These are phyloP conservation scores for Brachionus paranguensis DNA, from an alignment of 1,140 invertebrate species.

Conservation along the genomic window DNA sequence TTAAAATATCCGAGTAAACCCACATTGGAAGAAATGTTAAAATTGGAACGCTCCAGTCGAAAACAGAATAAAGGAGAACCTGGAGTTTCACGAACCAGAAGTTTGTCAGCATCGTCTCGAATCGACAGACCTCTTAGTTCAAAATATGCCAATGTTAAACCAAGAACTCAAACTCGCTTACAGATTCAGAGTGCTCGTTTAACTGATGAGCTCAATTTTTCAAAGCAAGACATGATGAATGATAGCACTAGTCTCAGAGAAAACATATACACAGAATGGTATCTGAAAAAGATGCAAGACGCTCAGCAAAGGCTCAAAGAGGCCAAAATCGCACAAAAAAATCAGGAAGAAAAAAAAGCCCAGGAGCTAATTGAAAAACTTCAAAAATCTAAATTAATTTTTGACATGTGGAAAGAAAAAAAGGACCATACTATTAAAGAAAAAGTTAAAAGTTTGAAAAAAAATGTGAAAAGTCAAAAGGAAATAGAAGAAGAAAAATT, in stretches of 20 bases:
- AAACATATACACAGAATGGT: constrained; percentile 20
- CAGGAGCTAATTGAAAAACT: constrained; percentile 22
- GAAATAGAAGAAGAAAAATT: constrained; percentile 19
- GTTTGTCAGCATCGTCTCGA: neutral
- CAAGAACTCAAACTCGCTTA: constrained; percentile 29
- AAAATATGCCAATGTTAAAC: constrained; percentile 27
- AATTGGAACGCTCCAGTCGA: neutral
- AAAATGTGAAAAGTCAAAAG: neutral
- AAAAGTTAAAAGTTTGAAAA: neutral
- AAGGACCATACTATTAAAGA: neutral
- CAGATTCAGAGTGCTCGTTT: constrained; percentile 11
- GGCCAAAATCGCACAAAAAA: neutral
- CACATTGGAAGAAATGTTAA: neutral
- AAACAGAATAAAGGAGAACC: neutral
- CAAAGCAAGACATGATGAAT: constrained; percentile 23
- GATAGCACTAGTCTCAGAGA: constrained; percentile 19
- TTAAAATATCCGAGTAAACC: constrained; percentile 25
- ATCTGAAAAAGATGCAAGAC: constrained; percentile 23
- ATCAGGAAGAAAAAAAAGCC: constrained; percentile 25
- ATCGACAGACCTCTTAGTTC: neutral
- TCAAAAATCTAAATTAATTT: constrained; percentile 24
- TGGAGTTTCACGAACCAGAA: neutral
- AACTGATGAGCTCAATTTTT: neutral
- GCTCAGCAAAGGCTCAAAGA: constrained; percentile 4
- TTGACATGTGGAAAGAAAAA: constrained; percentile 31